Base-by-base conservation (phyloP, 2,888 invertebrate genomes). In the Chouioia cunea region DNA sequence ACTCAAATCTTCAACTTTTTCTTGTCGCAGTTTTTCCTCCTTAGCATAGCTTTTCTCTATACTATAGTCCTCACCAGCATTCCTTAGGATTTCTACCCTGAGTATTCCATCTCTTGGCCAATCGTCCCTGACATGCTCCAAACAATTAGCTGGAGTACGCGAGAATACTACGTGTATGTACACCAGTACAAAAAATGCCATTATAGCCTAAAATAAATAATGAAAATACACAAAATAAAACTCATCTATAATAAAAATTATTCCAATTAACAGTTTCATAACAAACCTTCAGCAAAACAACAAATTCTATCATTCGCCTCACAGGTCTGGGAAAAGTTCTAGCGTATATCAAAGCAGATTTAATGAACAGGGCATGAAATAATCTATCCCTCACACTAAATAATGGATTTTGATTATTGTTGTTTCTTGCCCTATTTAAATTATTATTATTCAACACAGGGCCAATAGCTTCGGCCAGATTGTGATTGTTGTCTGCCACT, bases 31-130 rank as follows among this genome's bases (percentile, higher is more conserved):
- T 81, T 91, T 91, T 73, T 90, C 90, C 81, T 95, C 94, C 82
- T 94, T 94, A 20, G 93, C 93, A 86, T 95, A 95, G 77, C 94
- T 94, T 77, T 94, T 91, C 82, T 92, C 91, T 80, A 95, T 90
- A 75, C 90, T 91, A 82, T 95, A 95, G 84, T 92, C 92, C 66
- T 91, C 89, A 2, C 88, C 89, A 15, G 90, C 90, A 82, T 92
- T 92, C 76, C 91, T 87, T 65, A 93, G 86, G 78, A 97, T 95
- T 87, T 97, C 97, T 15, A 97, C 96, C 74, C 97, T 88, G 18
- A 99, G 88, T 76, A 99, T 96, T 4, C 99, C 99, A 86, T 97
- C 95, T 73, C 96, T 88, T 0, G 99, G 98, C 99, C 99, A 99
- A 14, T 93, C 91, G 76, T 93, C 90, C 82, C 93, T 91, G 44